Base-by-base conservation (phyloP, 2,113 vertebrate genomes). In the Planiliza haematocheilus region DNA sequence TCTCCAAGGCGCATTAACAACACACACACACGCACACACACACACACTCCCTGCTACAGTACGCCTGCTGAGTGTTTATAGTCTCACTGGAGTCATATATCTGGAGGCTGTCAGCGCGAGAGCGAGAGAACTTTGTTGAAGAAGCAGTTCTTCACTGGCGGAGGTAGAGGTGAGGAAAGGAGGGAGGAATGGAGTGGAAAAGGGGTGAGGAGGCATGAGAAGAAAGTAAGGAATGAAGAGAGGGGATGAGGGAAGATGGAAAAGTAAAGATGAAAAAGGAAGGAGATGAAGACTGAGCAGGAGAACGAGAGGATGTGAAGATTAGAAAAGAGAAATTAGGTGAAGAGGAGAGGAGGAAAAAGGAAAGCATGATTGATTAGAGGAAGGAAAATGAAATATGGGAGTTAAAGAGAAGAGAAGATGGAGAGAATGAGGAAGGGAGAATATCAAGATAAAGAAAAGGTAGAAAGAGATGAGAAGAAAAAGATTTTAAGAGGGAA, bases 81-180 rank as follows among this genome's bases (percentile, higher is more conserved):
- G 52, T 58, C 63, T 65, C 60, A 49, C 4, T 3, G 16, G 51
- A 60, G 65, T 68, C 57, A 10, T 82, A 70, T 59, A 67, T 79
- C 68, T 76, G 46, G 46, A 72, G 24, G 12, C 48, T 24, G 14
- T 36, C 7, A 1, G 3, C 17, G 63, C 55, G 1, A n/a, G 14
- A 49, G 67, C 60, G 48, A 73, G 41, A 14, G 61, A 65, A 72
- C 55, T 50, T 36, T 17, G 24, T 71, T 43, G 7, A 59, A 21
- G 10, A 37, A 63, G 50, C 18, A 18, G 14, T 56, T 58, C 1
- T 58, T 70, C 55, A 55, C 21, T 18, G 49, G 9, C 16, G 30
- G 16, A n/a, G 13, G 17, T 30, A 51, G 65, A 45, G 7, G 36
- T 53, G 17, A 65, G 30, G 6, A 52, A 58, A 8, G 9, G 36